phyloP scores from a whole-genome alignment of 2,113 vertebrate genomes.

The Megaleporinus macrocephalus region DNA sequence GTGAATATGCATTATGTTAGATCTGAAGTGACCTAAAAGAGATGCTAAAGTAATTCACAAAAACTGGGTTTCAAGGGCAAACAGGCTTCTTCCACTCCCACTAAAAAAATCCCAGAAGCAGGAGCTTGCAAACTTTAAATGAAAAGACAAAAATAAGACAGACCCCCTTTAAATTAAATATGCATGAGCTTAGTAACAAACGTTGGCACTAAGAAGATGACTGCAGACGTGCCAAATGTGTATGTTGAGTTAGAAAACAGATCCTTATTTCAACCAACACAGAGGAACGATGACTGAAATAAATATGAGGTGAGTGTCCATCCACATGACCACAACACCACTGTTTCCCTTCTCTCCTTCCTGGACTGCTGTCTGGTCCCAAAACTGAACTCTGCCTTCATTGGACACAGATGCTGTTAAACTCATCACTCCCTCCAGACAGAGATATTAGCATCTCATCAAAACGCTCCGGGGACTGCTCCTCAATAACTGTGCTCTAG shows the following conservation, averaged over 20 bases:
- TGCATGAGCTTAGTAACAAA: neutral
- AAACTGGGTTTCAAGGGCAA: conserved; percentile 49
- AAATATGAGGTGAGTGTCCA: neutral
- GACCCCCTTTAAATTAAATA: neutral
- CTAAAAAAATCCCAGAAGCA: conserved; percentile 17
- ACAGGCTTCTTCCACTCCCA: neutral
- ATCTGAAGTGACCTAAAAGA: conserved; percentile 28
- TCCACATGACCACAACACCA: neutral
- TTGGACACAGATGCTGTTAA: conserved; percentile 44
- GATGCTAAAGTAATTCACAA: conserved; percentile 24
- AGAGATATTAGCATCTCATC: conserved; percentile 48
- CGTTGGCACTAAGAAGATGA: neutral
- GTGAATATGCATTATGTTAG: neutral
- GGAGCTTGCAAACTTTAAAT: neutral
- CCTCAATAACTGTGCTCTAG: conserved; percentile 29
- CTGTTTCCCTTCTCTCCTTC: neutral
- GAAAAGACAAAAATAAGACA: neutral
- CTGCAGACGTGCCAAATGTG: neutral
- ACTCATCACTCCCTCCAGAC: conserved; percentile 48
- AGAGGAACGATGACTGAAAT: neutral
- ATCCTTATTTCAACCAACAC: neutral
- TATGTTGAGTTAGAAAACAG: no score
- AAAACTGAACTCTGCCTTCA: neutral
- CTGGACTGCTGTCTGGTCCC: neutral
- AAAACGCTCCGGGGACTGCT: conserved; percentile 39